These are phyloP conservation scores for Papilio dardanus DNA, from an alignment of 1,140 invertebrate species.

Conservation along the genomic window DNA sequence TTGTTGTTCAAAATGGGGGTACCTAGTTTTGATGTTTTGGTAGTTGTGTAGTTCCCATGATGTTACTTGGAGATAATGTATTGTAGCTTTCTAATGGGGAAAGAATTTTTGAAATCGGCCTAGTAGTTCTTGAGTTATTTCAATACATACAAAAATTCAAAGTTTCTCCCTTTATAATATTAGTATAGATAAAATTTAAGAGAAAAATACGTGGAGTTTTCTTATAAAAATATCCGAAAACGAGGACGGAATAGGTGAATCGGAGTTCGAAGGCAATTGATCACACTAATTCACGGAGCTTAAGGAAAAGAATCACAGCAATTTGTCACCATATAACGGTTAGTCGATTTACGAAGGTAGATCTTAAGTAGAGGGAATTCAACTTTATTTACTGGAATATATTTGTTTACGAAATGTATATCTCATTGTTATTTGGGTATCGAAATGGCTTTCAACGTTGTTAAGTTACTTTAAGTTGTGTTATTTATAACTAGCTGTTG, in stretches of 20 bases:
- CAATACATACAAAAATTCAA: too few species aligned
- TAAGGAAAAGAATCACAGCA: slow-evolving; percentile 73
- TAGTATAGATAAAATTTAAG: neutral
- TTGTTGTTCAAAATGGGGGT: neutral
- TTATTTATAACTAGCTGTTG: too few species aligned
- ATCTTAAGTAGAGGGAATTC: neutral
- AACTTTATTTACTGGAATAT: neutral
- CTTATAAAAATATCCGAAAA: neutral
- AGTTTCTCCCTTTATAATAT: too few species aligned
- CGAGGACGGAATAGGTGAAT: slow-evolving; percentile 50
- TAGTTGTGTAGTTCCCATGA: too few species aligned
- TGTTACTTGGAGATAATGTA: too few species aligned
- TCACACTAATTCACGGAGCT: slow-evolving; percentile 76
- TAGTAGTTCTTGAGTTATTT: too few species aligned
- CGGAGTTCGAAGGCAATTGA: slow-evolving; percentile 69
- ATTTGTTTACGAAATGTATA: neutral
- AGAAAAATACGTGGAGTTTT: neutral
- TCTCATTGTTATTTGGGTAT: neutral
- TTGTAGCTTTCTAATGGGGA: too few species aligned
- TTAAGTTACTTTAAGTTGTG: too few species aligned
- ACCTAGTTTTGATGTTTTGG: neutral
- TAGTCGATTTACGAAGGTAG: slow-evolving; percentile 61
- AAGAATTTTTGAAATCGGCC: too few species aligned
- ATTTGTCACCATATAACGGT: slow-evolving; percentile 76
- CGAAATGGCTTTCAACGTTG: too few species aligned